A percentile compares a stretch with the other conserved stretches of the same genome.
Evolutionary conservation across 2,797 vertebrate species (phyloP).

Genomic region (Gymnothorax javanicus): DNA sequence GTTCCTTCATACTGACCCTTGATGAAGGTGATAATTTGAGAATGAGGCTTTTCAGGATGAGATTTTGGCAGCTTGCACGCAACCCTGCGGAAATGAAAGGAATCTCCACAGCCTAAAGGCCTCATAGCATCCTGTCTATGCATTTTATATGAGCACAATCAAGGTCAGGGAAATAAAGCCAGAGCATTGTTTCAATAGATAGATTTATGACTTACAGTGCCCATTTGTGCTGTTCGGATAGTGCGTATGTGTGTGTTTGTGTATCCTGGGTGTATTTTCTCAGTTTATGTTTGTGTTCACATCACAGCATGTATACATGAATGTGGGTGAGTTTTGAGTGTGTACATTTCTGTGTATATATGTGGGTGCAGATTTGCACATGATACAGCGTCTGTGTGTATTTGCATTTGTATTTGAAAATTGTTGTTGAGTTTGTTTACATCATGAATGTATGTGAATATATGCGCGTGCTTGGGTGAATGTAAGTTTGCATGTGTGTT

Average conservation of each 20-base stretch:
- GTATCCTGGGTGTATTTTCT: not conserved
- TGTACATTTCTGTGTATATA: not conserved
- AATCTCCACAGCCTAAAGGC: slow-evolving; percentile 9
- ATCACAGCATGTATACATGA: slow-evolving; percentile 22
- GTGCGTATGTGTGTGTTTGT: not conserved
- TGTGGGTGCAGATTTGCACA: slow-evolving; percentile 20
- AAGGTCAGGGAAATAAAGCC: slow-evolving; percentile 63
- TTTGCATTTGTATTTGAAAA: not conserved
- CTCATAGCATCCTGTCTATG: slow-evolving; percentile 44
- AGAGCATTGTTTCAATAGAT: slow-evolving; percentile 65
- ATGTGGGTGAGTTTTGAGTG: not conserved
- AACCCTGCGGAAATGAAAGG: not conserved
- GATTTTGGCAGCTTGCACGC: not conserved
- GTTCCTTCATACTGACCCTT: not conserved
- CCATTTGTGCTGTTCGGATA: slow-evolving; percentile 20
- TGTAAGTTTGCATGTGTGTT: not conserved
- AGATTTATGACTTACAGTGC: slow-evolving; percentile 67
- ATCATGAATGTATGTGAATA: not conserved
- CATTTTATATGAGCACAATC: slow-evolving; percentile 61
- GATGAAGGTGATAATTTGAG: not conserved
- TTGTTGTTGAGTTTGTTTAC: no score
- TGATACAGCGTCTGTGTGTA: slow-evolving; percentile 14
- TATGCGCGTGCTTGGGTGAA: not conserved
- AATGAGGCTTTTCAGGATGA: not conserved
- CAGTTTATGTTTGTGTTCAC: not conserved